Conservation (phyloP, 2,113 vertebrate species). For the Benitochromis conjunctus region DNA sequence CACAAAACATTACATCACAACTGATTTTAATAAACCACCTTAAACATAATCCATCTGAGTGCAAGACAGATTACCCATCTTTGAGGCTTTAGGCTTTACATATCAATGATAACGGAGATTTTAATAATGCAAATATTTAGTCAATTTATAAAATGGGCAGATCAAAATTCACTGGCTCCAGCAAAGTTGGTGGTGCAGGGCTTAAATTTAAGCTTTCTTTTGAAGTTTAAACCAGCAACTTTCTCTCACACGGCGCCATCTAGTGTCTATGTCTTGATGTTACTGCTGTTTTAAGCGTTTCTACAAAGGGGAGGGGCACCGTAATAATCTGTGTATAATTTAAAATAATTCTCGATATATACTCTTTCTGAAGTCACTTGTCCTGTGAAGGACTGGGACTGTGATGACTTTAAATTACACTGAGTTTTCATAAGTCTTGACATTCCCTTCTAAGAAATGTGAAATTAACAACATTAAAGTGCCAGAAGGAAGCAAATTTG, state of each 20-base stretch:
- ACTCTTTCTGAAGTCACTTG: not conserved
- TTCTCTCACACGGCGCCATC: constrained; percentile 46
- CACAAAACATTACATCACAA: not conserved
- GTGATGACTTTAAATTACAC: not conserved
- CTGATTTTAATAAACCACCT: not conserved
- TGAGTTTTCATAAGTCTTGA: not conserved
- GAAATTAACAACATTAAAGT: not conserved
- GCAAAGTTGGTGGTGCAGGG: not conserved
- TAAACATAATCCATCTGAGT: not conserved
- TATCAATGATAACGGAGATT: not conserved
- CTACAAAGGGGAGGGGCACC: not conserved
- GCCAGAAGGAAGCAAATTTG: not conserved
- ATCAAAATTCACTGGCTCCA: not conserved
- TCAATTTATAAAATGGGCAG: not conserved
- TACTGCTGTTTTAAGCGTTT: not conserved
- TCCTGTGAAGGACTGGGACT: not conserved
- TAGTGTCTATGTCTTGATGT: constrained; percentile 4
- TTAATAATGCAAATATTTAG: not conserved
- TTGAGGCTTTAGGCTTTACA: not conserved
- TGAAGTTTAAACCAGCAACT: not conserved
- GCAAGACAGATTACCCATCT: not conserved
- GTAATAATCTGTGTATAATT: not conserved
- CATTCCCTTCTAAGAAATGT: not conserved
- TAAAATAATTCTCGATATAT: not conserved
- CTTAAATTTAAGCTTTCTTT: not conserved